Conservation (phyloP, 2,113 vertebrate genomes). For the Perognathus longimembris region DNA sequence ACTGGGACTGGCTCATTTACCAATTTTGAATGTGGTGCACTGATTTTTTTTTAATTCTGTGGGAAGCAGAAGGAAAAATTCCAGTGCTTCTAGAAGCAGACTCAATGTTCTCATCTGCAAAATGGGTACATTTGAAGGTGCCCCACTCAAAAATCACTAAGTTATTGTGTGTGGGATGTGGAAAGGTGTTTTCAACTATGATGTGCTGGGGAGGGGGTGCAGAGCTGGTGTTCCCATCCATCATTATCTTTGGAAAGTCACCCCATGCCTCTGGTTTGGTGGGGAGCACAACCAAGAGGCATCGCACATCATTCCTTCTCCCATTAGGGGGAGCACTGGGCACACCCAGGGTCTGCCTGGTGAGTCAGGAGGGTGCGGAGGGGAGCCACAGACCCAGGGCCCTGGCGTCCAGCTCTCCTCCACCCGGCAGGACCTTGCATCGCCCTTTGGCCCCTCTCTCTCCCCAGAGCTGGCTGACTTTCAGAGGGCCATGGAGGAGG, state of each 20-base stretch:
- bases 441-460: neutral
- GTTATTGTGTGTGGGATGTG: neutral
- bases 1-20: neutral
- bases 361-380: neutral
- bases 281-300: neutral
- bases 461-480: slow-evolving; percentile 44
- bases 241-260: neutral
- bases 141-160: neutral
- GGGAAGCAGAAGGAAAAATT: neutral
- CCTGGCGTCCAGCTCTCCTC: neutral
- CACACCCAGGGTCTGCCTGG: neutral
- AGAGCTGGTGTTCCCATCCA: too few relatives aligned
- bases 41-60: too few relatives aligned
- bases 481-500: slow-evolving; percentile 43
- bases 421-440: slow-evolving; percentile 8
- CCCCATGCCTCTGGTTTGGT: neutral
- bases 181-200: neutral
- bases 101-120: slow-evolving; percentile 36
- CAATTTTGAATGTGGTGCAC: neutral
- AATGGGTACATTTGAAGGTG: neutral
- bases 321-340: slow-evolving; percentile 69
- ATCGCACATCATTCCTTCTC: neutral
- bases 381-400: neutral
- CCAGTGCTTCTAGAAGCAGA: neutral
- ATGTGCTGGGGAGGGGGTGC: too few relatives aligned